These are phyloP conservation scores for Gallirallus australis DNA, from an alignment of 2,797 vertebrate species.

Conservation along the genomic window DNA sequence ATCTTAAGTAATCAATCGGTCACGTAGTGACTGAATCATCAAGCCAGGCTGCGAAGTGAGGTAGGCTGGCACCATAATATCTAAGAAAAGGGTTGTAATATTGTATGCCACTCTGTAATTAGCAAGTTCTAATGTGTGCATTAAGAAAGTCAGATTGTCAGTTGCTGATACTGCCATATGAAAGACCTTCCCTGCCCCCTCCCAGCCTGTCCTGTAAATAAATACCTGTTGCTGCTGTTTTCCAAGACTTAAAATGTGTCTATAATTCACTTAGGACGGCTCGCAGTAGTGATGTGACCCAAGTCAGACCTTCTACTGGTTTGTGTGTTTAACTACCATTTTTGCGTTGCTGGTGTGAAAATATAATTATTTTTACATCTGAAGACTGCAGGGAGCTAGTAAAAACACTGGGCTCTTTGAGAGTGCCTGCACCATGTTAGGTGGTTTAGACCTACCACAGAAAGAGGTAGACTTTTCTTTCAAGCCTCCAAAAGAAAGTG, in stretches of 20 bases:
- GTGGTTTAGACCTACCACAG: background rate
- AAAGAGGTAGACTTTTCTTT: background rate
- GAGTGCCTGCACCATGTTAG: background rate
- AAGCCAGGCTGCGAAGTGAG: slow-evolving; percentile 52
- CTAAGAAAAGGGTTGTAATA: slow-evolving; percentile 72
- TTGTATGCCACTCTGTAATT: slow-evolving; percentile 60
- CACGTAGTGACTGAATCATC: slow-evolving; percentile 71
- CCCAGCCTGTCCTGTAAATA: background rate
- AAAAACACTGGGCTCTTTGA: background rate
- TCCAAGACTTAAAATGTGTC: background rate
- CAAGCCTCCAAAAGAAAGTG: background rate
- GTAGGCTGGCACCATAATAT: slow-evolving; percentile 72
- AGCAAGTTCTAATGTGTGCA: slow-evolving; percentile 21
- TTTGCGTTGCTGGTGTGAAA: slow-evolving; percentile 41
- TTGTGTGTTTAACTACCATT: background rate
- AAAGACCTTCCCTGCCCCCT: background rate
- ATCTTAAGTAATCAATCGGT: slow-evolving; percentile 63
- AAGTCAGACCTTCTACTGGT: background rate
- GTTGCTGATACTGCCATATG: slow-evolving; percentile 19
- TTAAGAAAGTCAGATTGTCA: slow-evolving; percentile 41
- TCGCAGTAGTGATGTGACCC: background rate
- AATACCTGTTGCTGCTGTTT: slow-evolving; percentile 19
- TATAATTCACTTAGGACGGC: background rate
- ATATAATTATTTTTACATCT: background rate
- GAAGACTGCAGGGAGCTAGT: background rate